Conservation (phyloP, 2,797 vertebrate genomes). For the Hyperoplus immaculatus region DNA sequence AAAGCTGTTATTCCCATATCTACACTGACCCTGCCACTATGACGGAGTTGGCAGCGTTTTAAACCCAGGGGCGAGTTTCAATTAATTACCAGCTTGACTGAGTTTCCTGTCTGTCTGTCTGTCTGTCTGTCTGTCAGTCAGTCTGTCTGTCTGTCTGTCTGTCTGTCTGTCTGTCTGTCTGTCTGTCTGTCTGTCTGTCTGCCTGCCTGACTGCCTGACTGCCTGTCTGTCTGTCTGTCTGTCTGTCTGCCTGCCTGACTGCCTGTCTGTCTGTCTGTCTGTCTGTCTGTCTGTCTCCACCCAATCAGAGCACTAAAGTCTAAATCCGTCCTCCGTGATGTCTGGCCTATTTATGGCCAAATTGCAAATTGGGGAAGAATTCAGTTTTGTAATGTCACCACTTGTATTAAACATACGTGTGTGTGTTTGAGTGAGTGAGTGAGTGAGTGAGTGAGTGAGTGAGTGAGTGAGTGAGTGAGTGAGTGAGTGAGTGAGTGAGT, state of each 20-base stretch:
- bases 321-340: conserved; percentile 36
- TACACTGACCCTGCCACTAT: background rate
- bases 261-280: conserved; percentile 7
- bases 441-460: no score
- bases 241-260: conserved; percentile 41
- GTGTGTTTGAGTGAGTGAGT: no score
- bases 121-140: conserved; percentile 31
- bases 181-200: conserved; percentile 32
- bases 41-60: conserved; percentile 38
- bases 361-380: background rate
- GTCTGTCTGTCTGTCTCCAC: no score
- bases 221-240: conserved; percentile 32
- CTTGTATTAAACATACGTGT: background rate
- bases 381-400: conserved; percentile 6
- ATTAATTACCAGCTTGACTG: conserved; percentile 59
- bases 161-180: conserved; percentile 28
- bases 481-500: no score
- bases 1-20: no score
- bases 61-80: conserved; percentile 48
- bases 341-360: conserved; percentile 31
- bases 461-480: no score
- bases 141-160: conserved; percentile 30
- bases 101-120: conserved; percentile 24
- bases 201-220: conserved; percentile 28
- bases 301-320: conserved; percentile 15